Percentiles rank a stretch among this genome's conserved stretches.
Evolutionary conservation across 2,888 invertebrate species (phyloP).

Genomic region (Kryphioiulus occultus): DNA sequence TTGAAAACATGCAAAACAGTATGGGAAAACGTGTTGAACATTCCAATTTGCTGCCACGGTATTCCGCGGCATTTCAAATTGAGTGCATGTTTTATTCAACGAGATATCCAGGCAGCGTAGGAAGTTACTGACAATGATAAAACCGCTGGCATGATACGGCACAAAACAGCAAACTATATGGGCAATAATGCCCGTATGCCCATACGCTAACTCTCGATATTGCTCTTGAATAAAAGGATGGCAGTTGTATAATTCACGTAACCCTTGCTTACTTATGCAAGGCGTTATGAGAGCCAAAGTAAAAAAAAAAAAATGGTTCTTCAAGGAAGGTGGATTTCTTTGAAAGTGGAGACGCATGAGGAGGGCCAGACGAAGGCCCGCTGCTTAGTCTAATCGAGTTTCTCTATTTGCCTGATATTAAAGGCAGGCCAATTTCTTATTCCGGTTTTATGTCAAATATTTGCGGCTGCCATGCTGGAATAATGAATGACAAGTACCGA

Average conservation of each 20-base stretch:
- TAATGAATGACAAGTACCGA: conserved; percentile 12
- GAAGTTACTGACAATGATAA: not conserved
- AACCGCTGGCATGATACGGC: not conserved
- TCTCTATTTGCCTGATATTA: not conserved
- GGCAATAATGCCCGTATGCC: not conserved
- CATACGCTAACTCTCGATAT: not conserved
- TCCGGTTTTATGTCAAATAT: conserved; percentile 26
- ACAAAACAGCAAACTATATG: conserved; percentile 8
- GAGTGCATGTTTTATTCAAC: conserved; percentile 35
- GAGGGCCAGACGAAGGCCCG: not conserved
- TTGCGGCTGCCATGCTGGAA: not conserved
- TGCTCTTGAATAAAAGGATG: not conserved
- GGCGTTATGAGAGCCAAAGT: not conserved
- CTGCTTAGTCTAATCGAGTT: conserved; percentile 31
- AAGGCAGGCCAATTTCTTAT: conserved; percentile 24
- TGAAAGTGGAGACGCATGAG: not conserved
- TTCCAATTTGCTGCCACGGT: not conserved
- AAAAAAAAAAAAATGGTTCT: not conserved
- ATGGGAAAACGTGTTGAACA: conserved; percentile 25
- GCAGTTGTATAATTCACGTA: not conserved
- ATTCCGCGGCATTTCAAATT: conserved; percentile 25
- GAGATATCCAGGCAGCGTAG: not conserved
- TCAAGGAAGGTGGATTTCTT: not conserved
- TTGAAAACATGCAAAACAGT: not conserved
- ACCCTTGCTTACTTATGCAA: conserved; percentile 12